phyloP scores from a whole-genome alignment of 2,113 vertebrate genomes.

The Telmatochromis sp. region DNA sequence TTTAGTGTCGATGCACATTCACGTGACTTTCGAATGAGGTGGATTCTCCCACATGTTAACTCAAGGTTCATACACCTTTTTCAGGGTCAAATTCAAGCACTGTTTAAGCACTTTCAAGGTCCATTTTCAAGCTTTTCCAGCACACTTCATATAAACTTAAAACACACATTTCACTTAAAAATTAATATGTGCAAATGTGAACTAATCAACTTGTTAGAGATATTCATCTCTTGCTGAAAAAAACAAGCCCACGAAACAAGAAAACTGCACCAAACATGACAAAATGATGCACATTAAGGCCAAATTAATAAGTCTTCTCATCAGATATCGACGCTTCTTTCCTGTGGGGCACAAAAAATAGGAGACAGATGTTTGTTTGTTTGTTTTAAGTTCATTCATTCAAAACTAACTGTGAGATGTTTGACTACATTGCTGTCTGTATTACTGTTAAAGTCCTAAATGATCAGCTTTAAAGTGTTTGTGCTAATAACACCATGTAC shows the following conservation, averaged over 20 bases:
- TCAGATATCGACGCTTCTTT: neutral
- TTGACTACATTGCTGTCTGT: neutral
- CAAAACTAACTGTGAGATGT: neutral
- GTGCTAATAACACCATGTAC: neutral
- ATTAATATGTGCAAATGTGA: neutral
- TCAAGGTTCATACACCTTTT: neutral
- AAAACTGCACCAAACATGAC: neutral
- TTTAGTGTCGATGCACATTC: neutral
- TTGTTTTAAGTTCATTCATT: neutral
- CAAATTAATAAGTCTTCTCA: neutral
- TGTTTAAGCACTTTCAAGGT: neutral
- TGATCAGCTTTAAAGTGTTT: neutral
- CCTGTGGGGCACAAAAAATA: neutral
- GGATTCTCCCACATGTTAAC: neutral
- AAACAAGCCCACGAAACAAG: neutral
- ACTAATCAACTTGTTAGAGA: neutral
- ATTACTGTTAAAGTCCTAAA: neutral
- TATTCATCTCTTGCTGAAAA: neutral
- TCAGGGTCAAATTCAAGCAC: neutral
- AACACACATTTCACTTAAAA: neutral
- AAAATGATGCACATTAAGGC: neutral
- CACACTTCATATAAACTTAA: neutral
- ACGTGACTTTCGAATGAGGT: neutral
- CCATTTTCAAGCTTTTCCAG: neutral
- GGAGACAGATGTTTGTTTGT: neutral